Percentiles rank a stretch among this genome's conserved stretches.
Conservation (phyloP, 1,140 invertebrate species). For the Ips nitidus region DNA sequence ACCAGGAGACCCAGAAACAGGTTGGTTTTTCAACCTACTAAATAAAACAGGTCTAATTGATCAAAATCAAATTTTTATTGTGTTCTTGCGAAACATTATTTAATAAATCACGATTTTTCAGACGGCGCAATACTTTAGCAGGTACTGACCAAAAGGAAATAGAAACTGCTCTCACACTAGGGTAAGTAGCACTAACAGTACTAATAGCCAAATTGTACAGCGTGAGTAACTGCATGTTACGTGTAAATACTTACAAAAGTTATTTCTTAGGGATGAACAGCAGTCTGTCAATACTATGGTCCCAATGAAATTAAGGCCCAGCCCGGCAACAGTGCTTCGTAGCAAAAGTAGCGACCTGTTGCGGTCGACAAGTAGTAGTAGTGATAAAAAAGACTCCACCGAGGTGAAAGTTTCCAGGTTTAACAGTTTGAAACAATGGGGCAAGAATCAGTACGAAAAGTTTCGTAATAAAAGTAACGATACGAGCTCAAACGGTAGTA, state of each 20-base stretch:
- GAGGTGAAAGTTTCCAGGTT: constrained; percentile 72
- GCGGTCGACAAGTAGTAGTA: constrained; percentile 48
- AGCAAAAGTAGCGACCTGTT: constrained; percentile 70
- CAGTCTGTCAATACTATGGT: constrained; percentile 35
- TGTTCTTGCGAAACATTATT: neutral
- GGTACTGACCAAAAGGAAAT: constrained; percentile 86
- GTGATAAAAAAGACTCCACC: constrained; percentile 58
- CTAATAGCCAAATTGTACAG: constrained; percentile 26
- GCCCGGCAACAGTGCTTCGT: constrained; percentile 46
- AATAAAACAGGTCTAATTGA: no score
- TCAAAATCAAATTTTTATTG: neutral
- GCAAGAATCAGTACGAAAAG: constrained; percentile 71
- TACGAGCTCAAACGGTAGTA: constrained; percentile 3
- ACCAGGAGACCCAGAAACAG: constrained; percentile 74
- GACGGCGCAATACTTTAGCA: constrained; percentile 82
- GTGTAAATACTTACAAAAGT: constrained; percentile 9
- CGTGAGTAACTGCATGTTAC: constrained; percentile 25
- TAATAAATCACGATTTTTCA: constrained; percentile 9
- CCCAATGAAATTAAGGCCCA: constrained; percentile 30
- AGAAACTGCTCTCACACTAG: constrained; percentile 69
- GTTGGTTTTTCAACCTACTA: constrained; percentile 33
- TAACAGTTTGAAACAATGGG: constrained; percentile 81
- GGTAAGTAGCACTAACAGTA: constrained; percentile 58
- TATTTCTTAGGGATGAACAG: constrained; percentile 45
- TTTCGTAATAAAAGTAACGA: constrained; percentile 62